Conservation (phyloP, 2,113 vertebrate species). For the Garra rufa region DNA sequence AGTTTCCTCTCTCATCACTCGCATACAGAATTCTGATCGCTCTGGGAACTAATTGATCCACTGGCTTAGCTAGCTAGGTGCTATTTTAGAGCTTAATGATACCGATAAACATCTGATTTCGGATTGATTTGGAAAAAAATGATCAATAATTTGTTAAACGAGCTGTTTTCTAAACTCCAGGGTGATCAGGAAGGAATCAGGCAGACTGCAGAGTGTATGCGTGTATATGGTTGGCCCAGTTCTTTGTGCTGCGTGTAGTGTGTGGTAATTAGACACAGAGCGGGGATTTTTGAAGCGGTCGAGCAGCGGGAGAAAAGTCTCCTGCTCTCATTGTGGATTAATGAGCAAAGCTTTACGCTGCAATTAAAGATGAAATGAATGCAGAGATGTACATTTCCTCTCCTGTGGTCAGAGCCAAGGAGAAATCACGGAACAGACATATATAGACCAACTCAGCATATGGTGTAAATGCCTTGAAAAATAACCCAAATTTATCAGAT, state of each 20-base stretch:
- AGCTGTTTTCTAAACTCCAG: constrained; percentile 11
- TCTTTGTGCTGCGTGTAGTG: constrained; percentile 9
- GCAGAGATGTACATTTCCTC: constrained; percentile 38
- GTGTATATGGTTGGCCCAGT: constrained; percentile 18
- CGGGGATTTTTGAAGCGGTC: constrained; percentile 19
- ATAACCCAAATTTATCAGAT: not conserved
- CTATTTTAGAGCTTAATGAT: not conserved
- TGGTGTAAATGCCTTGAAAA: not conserved
- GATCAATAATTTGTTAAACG: constrained; percentile 18
- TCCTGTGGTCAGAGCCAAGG: constrained; percentile 10
- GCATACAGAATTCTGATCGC: constrained; percentile 41
- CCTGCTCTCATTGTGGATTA: constrained; percentile 35
- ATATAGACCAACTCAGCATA: not conserved
- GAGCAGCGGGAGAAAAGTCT: constrained; percentile 36
- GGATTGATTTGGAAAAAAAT: not conserved
- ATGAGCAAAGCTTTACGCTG: constrained; percentile 44
- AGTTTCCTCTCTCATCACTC: constrained; percentile 6
- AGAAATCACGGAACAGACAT: constrained; percentile 4
- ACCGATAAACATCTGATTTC: not conserved
- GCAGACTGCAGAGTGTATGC: not conserved
- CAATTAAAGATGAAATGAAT: constrained; percentile 51
- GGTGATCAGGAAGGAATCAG: not conserved
- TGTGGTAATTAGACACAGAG: constrained; percentile 44
- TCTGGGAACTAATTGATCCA: constrained; percentile 31
- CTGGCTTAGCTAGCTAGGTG: not conserved